phyloP scores from a whole-genome alignment of 2,888 invertebrate species.

The Epirrhoe alternata region DNA sequence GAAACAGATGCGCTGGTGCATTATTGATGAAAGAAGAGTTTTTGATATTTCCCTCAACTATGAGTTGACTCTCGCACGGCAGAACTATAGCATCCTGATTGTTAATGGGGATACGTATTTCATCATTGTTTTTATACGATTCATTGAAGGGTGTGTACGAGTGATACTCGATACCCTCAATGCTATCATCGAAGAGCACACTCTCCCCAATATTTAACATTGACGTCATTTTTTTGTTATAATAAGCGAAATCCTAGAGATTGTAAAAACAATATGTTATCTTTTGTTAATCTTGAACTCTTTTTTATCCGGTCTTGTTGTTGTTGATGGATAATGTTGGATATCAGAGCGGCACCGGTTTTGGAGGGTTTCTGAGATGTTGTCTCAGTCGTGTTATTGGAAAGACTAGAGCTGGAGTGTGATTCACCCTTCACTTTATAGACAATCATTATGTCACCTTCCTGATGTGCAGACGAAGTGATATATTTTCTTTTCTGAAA shows the following conservation, averaged over 20 bases:
- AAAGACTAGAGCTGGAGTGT: background rate
- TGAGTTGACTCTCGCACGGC: background rate
- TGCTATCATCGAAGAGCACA: conserved; percentile 3
- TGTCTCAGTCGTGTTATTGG: conserved; percentile 1
- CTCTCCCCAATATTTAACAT: background rate
- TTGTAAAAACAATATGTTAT: background rate
- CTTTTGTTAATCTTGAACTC: background rate
- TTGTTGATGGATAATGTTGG: conserved; percentile 1
- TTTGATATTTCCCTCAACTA: conserved; percentile 8
- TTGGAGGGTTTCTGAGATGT: background rate
- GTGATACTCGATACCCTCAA: conserved; percentile 3
- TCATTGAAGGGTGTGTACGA: conserved; percentile 2
- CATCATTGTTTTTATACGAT: background rate
- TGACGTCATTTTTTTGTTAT: background rate
- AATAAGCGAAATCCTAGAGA: background rate
- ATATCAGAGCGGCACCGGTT: too few relatives aligned
- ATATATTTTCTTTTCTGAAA: conserved; percentile 4
- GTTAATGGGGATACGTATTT: background rate
- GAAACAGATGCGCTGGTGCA: background rate
- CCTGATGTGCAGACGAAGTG: conserved; percentile 2
- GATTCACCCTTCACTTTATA: background rate
- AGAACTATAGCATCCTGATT: background rate
- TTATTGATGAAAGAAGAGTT: background rate
- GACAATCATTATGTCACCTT: background rate
- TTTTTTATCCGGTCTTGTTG: background rate